A percentile compares a stretch with the other conserved stretches of the same genome.
phyloP scores from a whole-genome alignment of 1,140 invertebrate species.

The Chrysopa pallens region DNA sequence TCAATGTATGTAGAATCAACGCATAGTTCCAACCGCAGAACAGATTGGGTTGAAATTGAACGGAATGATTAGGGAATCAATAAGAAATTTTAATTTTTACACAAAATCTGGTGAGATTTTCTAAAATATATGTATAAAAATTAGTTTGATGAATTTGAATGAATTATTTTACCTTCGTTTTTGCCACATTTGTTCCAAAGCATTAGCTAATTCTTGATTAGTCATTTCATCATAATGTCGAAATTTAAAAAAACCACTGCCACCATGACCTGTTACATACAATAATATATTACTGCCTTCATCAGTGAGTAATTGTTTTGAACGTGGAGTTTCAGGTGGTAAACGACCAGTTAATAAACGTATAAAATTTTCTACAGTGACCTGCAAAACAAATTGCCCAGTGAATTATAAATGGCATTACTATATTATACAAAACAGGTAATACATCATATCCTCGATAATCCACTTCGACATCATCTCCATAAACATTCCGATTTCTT shows the following conservation, averaged over 20 bases:
- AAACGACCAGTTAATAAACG: slow-evolving; percentile 84
- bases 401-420: no score
- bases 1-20: no score
- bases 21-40: no score
- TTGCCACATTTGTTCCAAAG: slow-evolving; percentile 99
- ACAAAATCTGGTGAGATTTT: no score
- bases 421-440: no score
- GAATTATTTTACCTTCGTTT: slow-evolving; percentile 61
- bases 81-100: no score
- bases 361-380: slow-evolving; percentile 98
- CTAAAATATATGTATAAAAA: no score
- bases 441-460: slow-evolving; percentile 91
- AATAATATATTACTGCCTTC: slow-evolving; percentile 95
- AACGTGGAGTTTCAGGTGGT: slow-evolving; percentile 77
- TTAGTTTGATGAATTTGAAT: no score
- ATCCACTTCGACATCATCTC: slow-evolving; percentile 98
- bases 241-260: slow-evolving; percentile 98
- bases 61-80: no score
- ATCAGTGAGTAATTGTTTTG: slow-evolving; percentile 89
- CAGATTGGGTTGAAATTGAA: no score
- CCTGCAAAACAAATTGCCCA: slow-evolving; percentile 26
- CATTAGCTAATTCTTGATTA: slow-evolving; percentile 96
- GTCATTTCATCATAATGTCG: slow-evolving; percentile 99
- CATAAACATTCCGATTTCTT: slow-evolving; percentile 97
- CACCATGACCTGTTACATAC: slow-evolving; percentile 94